Evolutionary conservation across 2,797 vertebrate species (phyloP).

Genomic region (Coilia nasus): DNA sequence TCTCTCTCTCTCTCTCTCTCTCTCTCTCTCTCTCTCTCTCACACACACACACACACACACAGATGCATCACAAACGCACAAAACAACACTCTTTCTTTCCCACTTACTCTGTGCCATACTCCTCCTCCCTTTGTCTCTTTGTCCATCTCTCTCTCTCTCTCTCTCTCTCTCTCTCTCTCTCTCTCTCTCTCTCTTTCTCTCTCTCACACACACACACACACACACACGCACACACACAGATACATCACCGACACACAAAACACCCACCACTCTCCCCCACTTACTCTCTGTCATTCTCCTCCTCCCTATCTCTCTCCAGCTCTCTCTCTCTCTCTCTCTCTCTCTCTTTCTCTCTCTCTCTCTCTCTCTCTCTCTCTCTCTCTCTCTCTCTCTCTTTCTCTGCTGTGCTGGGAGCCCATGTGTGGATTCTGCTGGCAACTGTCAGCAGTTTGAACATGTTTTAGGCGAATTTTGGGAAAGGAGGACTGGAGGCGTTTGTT

Average conservation of each 20-base stretch:
- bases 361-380: background rate
- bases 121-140: no score
- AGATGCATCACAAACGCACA: background rate
- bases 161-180: background rate
- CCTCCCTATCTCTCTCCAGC: background rate
- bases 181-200: background rate
- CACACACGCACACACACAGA: background rate
- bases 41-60: background rate
- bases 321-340: background rate
- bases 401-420: background rate
- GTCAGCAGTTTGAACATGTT: background rate
- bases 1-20: background rate
- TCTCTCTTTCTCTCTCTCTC: background rate
- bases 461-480: background rate
- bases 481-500: conserved; percentile 12
- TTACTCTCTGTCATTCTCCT: background rate
- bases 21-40: background rate
- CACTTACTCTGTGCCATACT: background rate
- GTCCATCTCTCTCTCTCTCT: no score
- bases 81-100: background rate
- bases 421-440: background rate
- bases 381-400: background rate
- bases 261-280: no score
- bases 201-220: no score
- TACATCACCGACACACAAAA: background rate